Conservation (phyloP, 2,888 invertebrate species). For the Drosophila gaucha region DNA sequence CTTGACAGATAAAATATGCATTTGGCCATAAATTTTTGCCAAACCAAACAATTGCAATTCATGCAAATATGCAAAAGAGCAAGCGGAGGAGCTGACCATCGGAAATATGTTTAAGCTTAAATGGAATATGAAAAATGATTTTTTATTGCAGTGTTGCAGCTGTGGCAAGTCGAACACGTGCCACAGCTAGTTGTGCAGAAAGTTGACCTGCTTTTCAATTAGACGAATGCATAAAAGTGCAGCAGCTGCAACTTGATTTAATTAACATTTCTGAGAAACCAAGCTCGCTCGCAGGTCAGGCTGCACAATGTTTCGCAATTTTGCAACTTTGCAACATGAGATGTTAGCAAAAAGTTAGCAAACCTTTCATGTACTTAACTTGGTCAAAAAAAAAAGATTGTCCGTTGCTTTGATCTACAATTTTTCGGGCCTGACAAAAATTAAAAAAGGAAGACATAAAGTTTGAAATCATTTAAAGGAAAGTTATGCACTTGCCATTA, state of each 20-base stretch:
- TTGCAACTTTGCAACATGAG: slow-evolving; percentile 24
- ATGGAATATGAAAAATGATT: slow-evolving; percentile 22
- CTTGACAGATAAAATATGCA: slow-evolving; percentile 39
- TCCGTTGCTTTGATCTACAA: neutral
- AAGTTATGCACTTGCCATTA: neutral
- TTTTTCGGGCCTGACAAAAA: neutral
- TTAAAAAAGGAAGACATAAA: neutral
- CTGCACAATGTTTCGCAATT: slow-evolving; percentile 15
- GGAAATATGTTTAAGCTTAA: slow-evolving; percentile 2
- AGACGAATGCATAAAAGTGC: slow-evolving; percentile 46
- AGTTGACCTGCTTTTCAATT: slow-evolving; percentile 39
- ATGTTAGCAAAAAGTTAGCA: neutral
- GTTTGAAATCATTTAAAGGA: too few relatives aligned
- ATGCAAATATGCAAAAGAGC: slow-evolving; percentile 22
- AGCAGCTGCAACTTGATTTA: slow-evolving; percentile 39
- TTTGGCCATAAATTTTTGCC: slow-evolving; percentile 24
- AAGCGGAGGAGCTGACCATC: too few relatives aligned
- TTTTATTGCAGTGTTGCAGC: slow-evolving; percentile 24
- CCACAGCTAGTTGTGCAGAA: slow-evolving; percentile 8
- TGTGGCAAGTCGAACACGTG: slow-evolving; percentile 19
- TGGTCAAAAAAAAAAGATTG: neutral
- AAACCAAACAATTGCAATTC: slow-evolving; percentile 37
- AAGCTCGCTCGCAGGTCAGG: slow-evolving; percentile 23
- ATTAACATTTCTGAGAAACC: slow-evolving; percentile 35
- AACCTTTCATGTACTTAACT: neutral